Base-by-base conservation (phyloP, 2,888 invertebrate genomes). In the Mystacides longicornis region DNA sequence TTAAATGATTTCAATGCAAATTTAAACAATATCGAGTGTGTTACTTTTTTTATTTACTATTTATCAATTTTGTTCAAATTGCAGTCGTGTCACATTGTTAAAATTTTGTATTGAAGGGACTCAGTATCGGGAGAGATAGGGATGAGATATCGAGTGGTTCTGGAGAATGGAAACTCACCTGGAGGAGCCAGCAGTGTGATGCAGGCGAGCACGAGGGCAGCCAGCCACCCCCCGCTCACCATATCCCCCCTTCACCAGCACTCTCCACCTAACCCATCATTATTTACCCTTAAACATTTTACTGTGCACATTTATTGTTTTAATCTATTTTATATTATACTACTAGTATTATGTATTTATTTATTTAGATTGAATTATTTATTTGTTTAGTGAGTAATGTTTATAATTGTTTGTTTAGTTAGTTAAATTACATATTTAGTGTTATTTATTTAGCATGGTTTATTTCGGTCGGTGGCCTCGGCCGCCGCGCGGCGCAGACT, bases 141-240 rank as follows among this genome's bases (percentile, higher is more conserved):
- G n/a, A n/a, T n/a, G n/a, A n/a, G n/a, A n/a, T n/a, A n/a, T n/a
- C n/a, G n/a, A n/a, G n/a, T n/a, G n/a, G n/a, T n/a, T n/a, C n/a
- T n/a, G n/a, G n/a, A n/a, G n/a, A n/a, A 49, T 23, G 3, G 49
- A 3, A 22, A 49, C 56, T 56, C 45, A 56, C 56, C 56, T 16
- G 14, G 21, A 42, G 51, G 54, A 23, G 57, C 54, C 68, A 76
- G 71, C 69, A 72, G 73, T 70, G 73, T 72, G 67, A 76, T 72
- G 71, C 74, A 72, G 73, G 68, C 62, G 60, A 62, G 58, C 56
- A 63, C 73, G 71, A 75, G 74, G 73, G 74, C 72, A 68, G 74
- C 74, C 72, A 76, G 74, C 72, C 75, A 72, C 71, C 75, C 75
- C 74, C 58, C 58, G 53, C 58, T 53, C 56, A 75, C 74, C 73